phyloP scores from a whole-genome alignment of 2,888 invertebrate species.

The Trissoscelio sp. region DNA sequence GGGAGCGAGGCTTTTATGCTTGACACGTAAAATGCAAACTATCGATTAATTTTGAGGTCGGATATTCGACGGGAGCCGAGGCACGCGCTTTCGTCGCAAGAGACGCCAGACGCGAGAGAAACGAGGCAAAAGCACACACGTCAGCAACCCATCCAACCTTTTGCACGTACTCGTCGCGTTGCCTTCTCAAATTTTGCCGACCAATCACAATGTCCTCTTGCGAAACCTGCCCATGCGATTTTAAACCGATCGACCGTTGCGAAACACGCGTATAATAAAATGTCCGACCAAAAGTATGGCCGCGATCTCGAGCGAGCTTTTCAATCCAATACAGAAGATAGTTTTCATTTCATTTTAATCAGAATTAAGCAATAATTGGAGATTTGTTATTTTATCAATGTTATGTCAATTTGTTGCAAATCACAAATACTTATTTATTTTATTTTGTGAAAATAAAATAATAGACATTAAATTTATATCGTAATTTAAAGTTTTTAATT shows the following conservation, averaged over 20 bases:
- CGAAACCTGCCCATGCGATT: conserved; percentile 10
- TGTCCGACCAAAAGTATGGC: background rate
- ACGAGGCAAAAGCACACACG: conserved; percentile 69
- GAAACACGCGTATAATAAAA: background rate
- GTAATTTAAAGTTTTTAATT: too few relatives aligned
- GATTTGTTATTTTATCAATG: too few relatives aligned
- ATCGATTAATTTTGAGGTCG: conserved; percentile 78
- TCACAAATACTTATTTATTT: too few relatives aligned
- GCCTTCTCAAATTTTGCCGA: conserved; percentile 31
- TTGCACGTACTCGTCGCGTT: conserved; percentile 4
- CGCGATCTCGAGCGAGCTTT: too few relatives aligned
- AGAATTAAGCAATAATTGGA: too few relatives aligned
- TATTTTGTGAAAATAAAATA: too few relatives aligned
- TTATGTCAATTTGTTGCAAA: too few relatives aligned
- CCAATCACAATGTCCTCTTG: conserved; percentile 13
- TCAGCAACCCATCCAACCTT: conserved; percentile 51
- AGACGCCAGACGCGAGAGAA: conserved; percentile 25
- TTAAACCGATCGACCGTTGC: conserved; percentile 12
- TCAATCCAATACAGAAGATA: too few relatives aligned
- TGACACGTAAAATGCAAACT: conserved; percentile 79
- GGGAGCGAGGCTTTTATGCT: conserved; percentile 74
- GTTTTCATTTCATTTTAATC: too few relatives aligned
- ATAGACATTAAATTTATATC: too few relatives aligned
- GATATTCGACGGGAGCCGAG: conserved; percentile 67
- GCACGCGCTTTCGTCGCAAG: conserved; percentile 54